Base-by-base conservation (phyloP, 2,797 vertebrate genomes). In the Sebastes kiyomatsui region DNA sequence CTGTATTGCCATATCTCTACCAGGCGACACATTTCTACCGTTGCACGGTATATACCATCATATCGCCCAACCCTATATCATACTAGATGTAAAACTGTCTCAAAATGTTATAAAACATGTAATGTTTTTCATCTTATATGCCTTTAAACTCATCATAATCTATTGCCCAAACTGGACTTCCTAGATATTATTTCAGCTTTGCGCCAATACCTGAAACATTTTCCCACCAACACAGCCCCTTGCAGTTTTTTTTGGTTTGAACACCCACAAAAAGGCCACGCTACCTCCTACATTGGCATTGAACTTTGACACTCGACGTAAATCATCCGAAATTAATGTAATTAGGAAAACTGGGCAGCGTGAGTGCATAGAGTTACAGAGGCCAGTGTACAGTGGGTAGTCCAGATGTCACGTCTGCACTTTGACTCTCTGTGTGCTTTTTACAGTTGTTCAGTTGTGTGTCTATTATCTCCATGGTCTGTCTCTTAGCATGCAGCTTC, bases 401-500 rank as follows among this genome's bases (percentile, higher is more conserved):
- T 64, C 79, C 66, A 73, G 77, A 77, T 83, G 77, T 32, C 67
- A 74, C 9, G 60, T 25, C 72, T 67, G 65, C 61, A 73, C 79
- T 67, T 56, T 72, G 38, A 65, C 80, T 72, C 67, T 72, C 10
- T 33, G 5, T 59, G 54, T 67, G 71, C 80, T 66, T 49, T 49
- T 49, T 69, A 27, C 80, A 70, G 65, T 71, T 67, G 27, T 59
- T 66, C 55, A 20, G 59, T 27, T 66, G 67, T 77, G 79, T 81
- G 68, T 85, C 76, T 89, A 33, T 80, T 66, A 72, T 88, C 73
- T 86, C 75, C 69, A 52, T 28, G 79, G 70, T 67, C 70, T 22
- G 72, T 90, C 85, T 87, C 87, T 92, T 91, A 88, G 90, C 90
- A 93, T 93, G 88, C 90, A 86, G 85, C 61, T 67, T 78, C 65